Base-by-base conservation (phyloP, 1,140 invertebrate genomes). In the Brachionus angularis region DNA sequence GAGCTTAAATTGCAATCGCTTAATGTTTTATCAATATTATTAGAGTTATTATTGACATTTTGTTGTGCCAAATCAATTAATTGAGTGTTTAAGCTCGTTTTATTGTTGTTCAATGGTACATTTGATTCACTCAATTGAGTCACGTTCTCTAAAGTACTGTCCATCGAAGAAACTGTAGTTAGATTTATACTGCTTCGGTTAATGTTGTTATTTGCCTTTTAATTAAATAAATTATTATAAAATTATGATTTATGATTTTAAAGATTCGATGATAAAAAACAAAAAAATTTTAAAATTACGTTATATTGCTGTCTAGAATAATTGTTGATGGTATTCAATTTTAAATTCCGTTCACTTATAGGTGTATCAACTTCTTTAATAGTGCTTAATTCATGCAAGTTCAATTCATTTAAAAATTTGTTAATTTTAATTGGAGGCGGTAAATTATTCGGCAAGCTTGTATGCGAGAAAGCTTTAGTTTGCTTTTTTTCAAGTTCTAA, bases 351-450 rank as follows among this genome's bases (percentile, higher is more conserved):
- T 34, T 67, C 62, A 44, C 62, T 67, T 2, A 46, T 47, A 2
- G 62, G 62, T 25, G 62, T 67, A 36, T 67, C 62, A 2, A 67
- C 62, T 29, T 67, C 62, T 50, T 67, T 67, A 23, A 67, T 67
- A 12, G 62, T 67, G 31, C 62, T 67, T 10, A 67, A 34, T 33
- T 67, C 62, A 50, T 47, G 62, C 36, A 46, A 34, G 25, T 67
- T 67, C 5, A 47, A 16, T 8, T 50, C 62, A 33, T 47, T 67
- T 27, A 46, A 33, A 39, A 58, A 58, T 16, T 58, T 58, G 7
- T 58, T 58, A 18, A 58, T 39, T 12, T 58, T 58, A 21, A 58
- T 34, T 1, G 53, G 53, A 14, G 53, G 53, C n/a, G 53, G 53
- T n/a, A 58, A 39, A 23, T 21, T 58, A 18, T n/a, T n/a, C n/a